These are phyloP conservation scores for Spermophilus dauricus DNA, from an alignment of 2,113 vertebrate genomes.

Conservation along the genomic window DNA sequence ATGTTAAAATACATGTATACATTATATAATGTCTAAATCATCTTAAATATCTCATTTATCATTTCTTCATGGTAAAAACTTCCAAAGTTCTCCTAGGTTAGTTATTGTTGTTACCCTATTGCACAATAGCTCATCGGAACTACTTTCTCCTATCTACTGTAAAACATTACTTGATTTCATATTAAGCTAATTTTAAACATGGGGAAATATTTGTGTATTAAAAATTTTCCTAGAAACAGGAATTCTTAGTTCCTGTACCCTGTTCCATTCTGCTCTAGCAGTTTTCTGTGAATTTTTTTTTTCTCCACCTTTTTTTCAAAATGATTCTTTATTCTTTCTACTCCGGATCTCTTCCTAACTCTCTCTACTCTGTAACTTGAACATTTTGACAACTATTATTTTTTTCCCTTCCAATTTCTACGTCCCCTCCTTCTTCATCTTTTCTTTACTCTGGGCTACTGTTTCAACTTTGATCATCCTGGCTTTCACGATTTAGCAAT, in stretches of 20 bases:
- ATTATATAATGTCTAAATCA: background rate
- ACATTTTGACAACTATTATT: background rate
- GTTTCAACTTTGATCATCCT: background rate
- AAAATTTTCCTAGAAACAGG: background rate
- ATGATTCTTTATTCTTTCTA: background rate
- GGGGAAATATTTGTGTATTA: background rate
- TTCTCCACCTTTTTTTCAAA: background rate
- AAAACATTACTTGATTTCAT: conserved; percentile 13
- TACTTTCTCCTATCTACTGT: background rate
- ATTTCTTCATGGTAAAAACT: background rate
- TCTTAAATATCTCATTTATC: background rate
- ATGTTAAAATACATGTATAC: background rate
- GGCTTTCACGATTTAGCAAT: background rate
- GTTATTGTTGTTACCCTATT: background rate
- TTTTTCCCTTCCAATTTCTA: background rate
- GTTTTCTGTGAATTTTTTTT: background rate
- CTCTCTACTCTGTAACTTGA: background rate
- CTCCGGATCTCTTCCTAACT: background rate
- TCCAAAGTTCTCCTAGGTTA: background rate
- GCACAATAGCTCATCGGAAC: too few relatives aligned
- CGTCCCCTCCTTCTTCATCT: background rate
- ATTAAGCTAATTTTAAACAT: background rate
- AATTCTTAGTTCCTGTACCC: background rate
- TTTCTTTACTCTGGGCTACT: background rate
- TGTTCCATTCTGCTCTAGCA: background rate